Evolutionary conservation across 2,113 vertebrate genomes (phyloP), one percentile per base, ranked within the genome.

Genomic region (Sakesphorus luctuosus): DNA sequence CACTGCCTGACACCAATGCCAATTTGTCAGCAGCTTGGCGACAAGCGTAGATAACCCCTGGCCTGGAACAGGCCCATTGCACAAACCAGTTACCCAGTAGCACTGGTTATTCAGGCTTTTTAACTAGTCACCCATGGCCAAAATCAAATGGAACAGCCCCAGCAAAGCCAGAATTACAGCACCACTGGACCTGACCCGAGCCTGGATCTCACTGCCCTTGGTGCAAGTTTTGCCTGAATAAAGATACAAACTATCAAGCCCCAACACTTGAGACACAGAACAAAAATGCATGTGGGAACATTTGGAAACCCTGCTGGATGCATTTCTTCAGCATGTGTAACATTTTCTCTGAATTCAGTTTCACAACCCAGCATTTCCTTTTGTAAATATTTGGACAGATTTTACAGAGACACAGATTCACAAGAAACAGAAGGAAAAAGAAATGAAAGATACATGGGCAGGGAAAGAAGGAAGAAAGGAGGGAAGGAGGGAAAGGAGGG

Each of bases 291-390:
- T 67, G 95, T 94, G 88, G 89, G 91, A 94, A 93, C 80, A 95
- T 49, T 79, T 95, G 93, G 94, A 96, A 96, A 65, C 59, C 1
- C 1, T 74, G 67, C 72, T 93, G 92, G 78, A 96, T 95, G 87
- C 84, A 96, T 97, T 97, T 96, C 93, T 97, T 94, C 63, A 61
- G 87, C 86, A 68, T 96, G 95, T 62, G 93, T 96, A 96, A 95
- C 90, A 75, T 96, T 96, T 97, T 88, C 88, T 96, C 94, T 61
- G 84, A 94, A 96, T 93, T 96, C 93, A 75, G 84, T 97, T 96
- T 94, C 97, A 95, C 95, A 97, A 97, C 76, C 72, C 90, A 95
- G 75, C 92, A 36, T 96, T 94, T 95, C 84, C 93, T 96, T 96
- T 91, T 91, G 93, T 96, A 97, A 97, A 97, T 94, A 95, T 91